Evolutionary conservation across 2,888 invertebrate species (phyloP), one percentile per base, ranked within the genome.

Genomic region (Asteroscopus sphinx): DNA sequence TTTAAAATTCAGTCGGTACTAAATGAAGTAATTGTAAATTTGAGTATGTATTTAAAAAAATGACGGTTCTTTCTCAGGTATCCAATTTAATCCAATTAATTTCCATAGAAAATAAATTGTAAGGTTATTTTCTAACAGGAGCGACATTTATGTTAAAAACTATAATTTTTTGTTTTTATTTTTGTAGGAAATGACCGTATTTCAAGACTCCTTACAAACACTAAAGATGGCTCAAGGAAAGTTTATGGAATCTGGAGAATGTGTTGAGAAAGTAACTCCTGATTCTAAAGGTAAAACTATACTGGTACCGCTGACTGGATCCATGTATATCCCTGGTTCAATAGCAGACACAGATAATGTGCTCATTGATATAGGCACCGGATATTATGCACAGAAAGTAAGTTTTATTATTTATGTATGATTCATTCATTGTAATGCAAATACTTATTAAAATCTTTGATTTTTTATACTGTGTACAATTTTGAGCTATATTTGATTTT

Each of bases 321-420:
- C 99, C 79, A 98, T 99, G 97, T 99, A 99, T 93, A 99, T 99
- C 36, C 98, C 98, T 35, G 99, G 99, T 1, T 96, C 96, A 77
- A 95, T 99, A 57, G 95, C 96, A 62, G 97, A 99, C 83, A 96
- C 97, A 28, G 96, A 98, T 49, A 97, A 97, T 87, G 98, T 99
- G 48, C 95, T 99, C 26, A 97, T 99, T 72, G 99, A 99, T 89
- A 97, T 99, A 83, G 99, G 99, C 46, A 99, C 99, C 47, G 99
- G 99, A 66, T 99, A 99, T 89, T 99, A 97, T 93, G 97, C 97
- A 15, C 97, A 99, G 90, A 98, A 98, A 96, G 98, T 98, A 87
- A 83, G 87, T 79, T 45, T 37, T 13, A 36, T 5, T 42, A n/a
- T 26, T 3, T 21, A 16, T n/a, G 1, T 15, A 25, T 26, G 17